phyloP scores from a whole-genome alignment of 2,888 invertebrate genomes.

The Elegia similella region DNA sequence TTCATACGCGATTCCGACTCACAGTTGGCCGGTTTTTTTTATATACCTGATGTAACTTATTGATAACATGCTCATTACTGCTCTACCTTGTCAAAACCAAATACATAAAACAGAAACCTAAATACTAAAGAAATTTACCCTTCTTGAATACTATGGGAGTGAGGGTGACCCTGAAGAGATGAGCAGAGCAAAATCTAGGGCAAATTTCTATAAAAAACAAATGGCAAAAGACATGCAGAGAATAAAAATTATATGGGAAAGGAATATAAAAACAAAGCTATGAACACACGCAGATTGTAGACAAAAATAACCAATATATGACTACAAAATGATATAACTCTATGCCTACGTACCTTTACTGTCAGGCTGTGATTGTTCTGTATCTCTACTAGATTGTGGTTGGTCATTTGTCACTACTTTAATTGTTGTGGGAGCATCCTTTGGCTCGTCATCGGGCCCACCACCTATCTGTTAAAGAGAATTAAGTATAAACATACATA shows the following conservation, averaged over 20 bases:
- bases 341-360: neutral
- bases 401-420: slow-evolving; percentile 56
- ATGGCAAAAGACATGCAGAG: slow-evolving; percentile 28
- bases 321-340: neutral
- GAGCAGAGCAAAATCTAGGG: too few species aligned
- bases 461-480: slow-evolving; percentile 53
- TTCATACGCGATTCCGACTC: too few species aligned
- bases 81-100: too few species aligned
- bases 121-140: too few species aligned
- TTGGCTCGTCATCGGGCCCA: slow-evolving; percentile 50
- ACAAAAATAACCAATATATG: slow-evolving; percentile 18
- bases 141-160: too few species aligned
- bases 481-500: neutral
- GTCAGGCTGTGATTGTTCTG: neutral
- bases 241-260: slow-evolving; percentile 23
- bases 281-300: slow-evolving; percentile 63
- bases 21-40: too few species aligned
- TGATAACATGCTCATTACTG: too few species aligned
- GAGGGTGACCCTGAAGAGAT: too few species aligned
- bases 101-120: too few species aligned
- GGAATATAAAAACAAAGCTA: slow-evolving; percentile 49
- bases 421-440: slow-evolving; percentile 32
- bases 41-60: too few species aligned
- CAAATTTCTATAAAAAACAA: too few species aligned
- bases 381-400: slow-evolving; percentile 20